These are phyloP conservation scores for Stomorhina lunata DNA, from an alignment of 2,888 invertebrate genomes.

Conservation along the genomic window DNA sequence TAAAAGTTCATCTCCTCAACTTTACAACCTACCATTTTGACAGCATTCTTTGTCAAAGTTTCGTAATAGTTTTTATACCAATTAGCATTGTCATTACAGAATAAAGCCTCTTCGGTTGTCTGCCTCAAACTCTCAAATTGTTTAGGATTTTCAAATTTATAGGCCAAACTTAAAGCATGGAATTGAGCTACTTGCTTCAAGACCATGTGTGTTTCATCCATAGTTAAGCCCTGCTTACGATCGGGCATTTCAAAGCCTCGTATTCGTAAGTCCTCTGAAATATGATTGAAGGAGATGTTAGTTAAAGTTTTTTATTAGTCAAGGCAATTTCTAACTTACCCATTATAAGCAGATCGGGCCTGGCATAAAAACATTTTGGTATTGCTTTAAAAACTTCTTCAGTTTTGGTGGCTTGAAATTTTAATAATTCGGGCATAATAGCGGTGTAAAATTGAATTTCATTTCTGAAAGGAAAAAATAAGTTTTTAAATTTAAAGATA, in stretches of 20 bases:
- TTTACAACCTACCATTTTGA: slow-evolving; percentile 82
- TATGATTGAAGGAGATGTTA: too few relatives aligned
- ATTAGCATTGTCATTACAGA: slow-evolving; percentile 84
- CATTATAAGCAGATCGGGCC: slow-evolving; percentile 82
- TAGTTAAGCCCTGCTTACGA: slow-evolving; percentile 82
- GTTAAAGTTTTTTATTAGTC: neutral
- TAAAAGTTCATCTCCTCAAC: slow-evolving; percentile 58
- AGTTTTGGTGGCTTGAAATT: slow-evolving; percentile 81
- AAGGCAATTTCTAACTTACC: slow-evolving; percentile 68
- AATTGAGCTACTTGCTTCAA: slow-evolving; percentile 84
- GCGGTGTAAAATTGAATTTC: slow-evolving; percentile 87
- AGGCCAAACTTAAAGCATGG: slow-evolving; percentile 84
- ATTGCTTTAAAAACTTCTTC: slow-evolving; percentile 81
- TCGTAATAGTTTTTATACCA: slow-evolving; percentile 87
- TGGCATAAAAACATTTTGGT: slow-evolving; percentile 83
- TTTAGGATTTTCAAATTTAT: slow-evolving; percentile 83
- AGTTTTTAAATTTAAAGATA: too few relatives aligned
- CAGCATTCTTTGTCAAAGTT: slow-evolving; percentile 84
- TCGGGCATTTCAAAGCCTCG: slow-evolving; percentile 85
- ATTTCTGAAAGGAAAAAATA: slow-evolving; percentile 81
- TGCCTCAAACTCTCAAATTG: slow-evolving; percentile 81
- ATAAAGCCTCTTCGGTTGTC: slow-evolving; percentile 82
- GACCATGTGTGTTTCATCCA: slow-evolving; percentile 83
- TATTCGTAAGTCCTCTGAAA: slow-evolving; percentile 83
- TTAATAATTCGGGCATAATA: slow-evolving; percentile 84